A percentile compares a stretch with the other conserved stretches of the same genome.
phyloP scores from a whole-genome alignment of 2,797 vertebrate genomes.

The Lacerta agilis region DNA sequence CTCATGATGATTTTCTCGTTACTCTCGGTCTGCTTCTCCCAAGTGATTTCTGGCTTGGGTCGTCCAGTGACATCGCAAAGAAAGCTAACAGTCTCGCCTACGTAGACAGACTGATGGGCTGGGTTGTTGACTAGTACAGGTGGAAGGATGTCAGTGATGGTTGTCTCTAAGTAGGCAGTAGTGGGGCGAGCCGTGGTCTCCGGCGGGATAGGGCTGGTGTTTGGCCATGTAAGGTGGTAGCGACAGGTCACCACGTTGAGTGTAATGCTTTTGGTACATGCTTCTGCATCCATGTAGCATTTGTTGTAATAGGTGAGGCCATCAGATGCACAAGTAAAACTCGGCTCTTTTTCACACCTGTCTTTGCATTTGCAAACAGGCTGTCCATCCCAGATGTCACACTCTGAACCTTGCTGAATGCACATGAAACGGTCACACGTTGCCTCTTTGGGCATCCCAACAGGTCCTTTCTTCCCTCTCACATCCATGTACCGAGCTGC shows the following conservation, averaged over 20 bases:
- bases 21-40: conserved; percentile 91
- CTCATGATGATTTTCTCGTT: conserved; percentile 86
- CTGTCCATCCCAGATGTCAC: conserved; percentile 98
- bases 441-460: conserved; percentile 93
- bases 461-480: conserved; percentile 90
- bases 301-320: conserved; percentile 99
- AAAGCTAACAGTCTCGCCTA: conserved; percentile 95
- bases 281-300: conserved; percentile 99
- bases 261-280: conserved; percentile 92
- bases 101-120: conserved; percentile 85
- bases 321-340: conserved; percentile 97
- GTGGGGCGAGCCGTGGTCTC: conserved; percentile 91
- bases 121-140: conserved; percentile 87
- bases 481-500: conserved; percentile 93
- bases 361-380: conserved; percentile 97
- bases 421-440: conserved; percentile 98
- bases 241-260: conserved; percentile 87
- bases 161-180: conserved; percentile 83
- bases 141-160: conserved; percentile 81
- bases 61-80: conserved; percentile 93
- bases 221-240: conserved; percentile 94
- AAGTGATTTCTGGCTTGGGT: conserved; percentile 91
- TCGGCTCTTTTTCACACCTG: conserved; percentile 95
- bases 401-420: conserved; percentile 95
- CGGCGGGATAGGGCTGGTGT: conserved; percentile 87